Percentiles rank a stretch among this genome's conserved stretches.
These are phyloP conservation scores for Aphidoletes aphidimyza DNA, from an alignment of 2,888 invertebrate species.

Conservation along the genomic window DNA sequence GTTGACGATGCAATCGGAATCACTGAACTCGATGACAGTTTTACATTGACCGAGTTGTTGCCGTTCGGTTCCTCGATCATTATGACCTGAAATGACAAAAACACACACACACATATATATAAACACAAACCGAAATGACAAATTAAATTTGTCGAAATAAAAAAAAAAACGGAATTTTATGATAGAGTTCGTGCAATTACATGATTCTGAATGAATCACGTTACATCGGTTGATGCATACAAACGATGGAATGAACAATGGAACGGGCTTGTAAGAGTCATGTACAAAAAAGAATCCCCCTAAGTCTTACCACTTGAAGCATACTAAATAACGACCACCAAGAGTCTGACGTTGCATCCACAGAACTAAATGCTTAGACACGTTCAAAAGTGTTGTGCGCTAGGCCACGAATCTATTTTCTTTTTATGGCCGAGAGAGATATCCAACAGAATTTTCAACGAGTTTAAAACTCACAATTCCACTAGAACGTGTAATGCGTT, in stretches of 20 bases:
- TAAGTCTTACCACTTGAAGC: slow-evolving; percentile 17
- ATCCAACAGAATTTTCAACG: too few relatives aligned
- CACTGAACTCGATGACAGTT: slow-evolving; percentile 55
- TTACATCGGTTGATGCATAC: neutral
- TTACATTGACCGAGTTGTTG: slow-evolving; percentile 63
- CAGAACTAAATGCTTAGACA: neutral
- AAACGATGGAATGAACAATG: neutral
- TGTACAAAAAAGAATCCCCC: neutral
- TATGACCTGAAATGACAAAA: slow-evolving; percentile 61
- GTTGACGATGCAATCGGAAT: slow-evolving; percentile 63
- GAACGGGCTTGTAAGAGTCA: neutral
- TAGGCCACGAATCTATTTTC: too few relatives aligned
- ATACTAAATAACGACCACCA: neutral
- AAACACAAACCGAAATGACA: neutral
- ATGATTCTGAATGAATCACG: neutral
- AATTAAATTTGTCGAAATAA: neutral
- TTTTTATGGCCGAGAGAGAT: too few relatives aligned
- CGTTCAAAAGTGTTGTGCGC: neutral
- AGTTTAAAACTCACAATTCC: too few relatives aligned
- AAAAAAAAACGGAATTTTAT: neutral
- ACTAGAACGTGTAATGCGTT: neutral
- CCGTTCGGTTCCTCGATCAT: slow-evolving; percentile 66
- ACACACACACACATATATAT: too few relatives aligned
- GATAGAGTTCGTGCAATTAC: neutral
- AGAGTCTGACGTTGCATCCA: too few relatives aligned